Base-by-base conservation (phyloP, 2,113 vertebrate genomes). In the Hippopotamus amphibius region DNA sequence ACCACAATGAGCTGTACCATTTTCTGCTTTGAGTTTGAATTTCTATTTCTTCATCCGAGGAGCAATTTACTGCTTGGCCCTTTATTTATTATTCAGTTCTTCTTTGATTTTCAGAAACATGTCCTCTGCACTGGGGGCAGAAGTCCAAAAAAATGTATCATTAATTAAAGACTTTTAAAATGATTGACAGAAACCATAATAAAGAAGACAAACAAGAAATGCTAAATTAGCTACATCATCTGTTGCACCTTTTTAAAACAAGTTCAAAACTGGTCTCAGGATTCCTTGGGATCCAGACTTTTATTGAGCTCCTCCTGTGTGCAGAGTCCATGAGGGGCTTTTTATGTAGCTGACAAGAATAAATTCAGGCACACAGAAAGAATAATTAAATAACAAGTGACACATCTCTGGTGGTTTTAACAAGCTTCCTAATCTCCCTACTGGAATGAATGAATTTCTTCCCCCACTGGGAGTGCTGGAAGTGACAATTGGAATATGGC, bases 151-250 rank as follows among this genome's bases (percentile, higher is more conserved):
- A 92, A 59, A n/a, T 83, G 5, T 96, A 95, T 83, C 76, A 97
- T 88, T 97, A 95, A 95, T 84, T 95, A 91, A 95, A 93, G n/a
- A 83, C 41, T 88, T 69, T 89, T 93, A 85, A 96, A 95, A 95
- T 71, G 13, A 94, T 90, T 53, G 11, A 48, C 46, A 86, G 53
- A 65, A 96, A 92, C 55, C 28, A 66, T 69, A 86, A 94, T 69
- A 93, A 85, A 69, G 41, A 88, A 95, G 83, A 92, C 92, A 97
- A 95, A 82, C 41, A 94, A 80, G 22, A 74, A 69, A 22, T 37
- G 30, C 3, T 55, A 85, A 93, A 84, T 33, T 59, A 93, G 24
- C 50, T 68, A 30, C 66, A 48, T 92, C 50, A 43, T 92, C 5
- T 92, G 9, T 57, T 96, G 11, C 6, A 72, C 33, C 2, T 66